A percentile compares a stretch with the other conserved stretches of the same genome.
Conservation (phyloP, 2,888 invertebrate genomes). For the Beris morrisii region DNA sequence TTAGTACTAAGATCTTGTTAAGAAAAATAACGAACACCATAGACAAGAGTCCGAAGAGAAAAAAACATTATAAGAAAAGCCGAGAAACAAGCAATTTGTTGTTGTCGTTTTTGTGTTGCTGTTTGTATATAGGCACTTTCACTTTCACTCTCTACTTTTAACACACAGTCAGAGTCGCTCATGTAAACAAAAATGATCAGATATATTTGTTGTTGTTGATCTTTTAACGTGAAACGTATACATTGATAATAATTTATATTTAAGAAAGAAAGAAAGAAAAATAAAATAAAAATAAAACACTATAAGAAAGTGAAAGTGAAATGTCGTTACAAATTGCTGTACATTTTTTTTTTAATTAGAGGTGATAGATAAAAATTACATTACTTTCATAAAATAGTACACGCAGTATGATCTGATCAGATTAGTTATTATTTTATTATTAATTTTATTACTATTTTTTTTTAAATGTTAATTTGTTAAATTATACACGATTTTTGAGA, state of each 20-base stretch:
- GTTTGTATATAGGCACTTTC: slow-evolving; percentile 22
- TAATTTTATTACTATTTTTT: no score
- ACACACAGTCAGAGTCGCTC: slow-evolving; percentile 1
- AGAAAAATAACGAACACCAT: no score
- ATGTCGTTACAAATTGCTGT: slow-evolving; percentile 26
- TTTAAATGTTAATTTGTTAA: no score
- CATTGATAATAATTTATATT: neutral
- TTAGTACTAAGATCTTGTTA: no score
- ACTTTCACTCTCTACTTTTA: slow-evolving; percentile 31
- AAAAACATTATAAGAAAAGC: neutral
- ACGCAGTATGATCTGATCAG: no score
- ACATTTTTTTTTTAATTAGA: no score
- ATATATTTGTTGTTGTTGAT: no score
- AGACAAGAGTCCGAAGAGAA: neutral
- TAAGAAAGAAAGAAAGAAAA: slow-evolving; percentile 5
- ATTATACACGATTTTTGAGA: no score
- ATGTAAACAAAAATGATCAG: slow-evolving; percentile 15
- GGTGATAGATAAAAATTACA: no score
- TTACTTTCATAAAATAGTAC: no score
- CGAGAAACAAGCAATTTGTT: neutral
- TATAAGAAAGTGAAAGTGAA: slow-evolving; percentile 30
- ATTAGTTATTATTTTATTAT: no score
- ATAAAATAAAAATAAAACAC: neutral
- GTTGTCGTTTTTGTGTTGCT: slow-evolving; percentile 18
- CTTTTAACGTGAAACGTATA: neutral